Base-by-base conservation (phyloP, 2,113 vertebrate species). In the Festucalex cinctus region DNA sequence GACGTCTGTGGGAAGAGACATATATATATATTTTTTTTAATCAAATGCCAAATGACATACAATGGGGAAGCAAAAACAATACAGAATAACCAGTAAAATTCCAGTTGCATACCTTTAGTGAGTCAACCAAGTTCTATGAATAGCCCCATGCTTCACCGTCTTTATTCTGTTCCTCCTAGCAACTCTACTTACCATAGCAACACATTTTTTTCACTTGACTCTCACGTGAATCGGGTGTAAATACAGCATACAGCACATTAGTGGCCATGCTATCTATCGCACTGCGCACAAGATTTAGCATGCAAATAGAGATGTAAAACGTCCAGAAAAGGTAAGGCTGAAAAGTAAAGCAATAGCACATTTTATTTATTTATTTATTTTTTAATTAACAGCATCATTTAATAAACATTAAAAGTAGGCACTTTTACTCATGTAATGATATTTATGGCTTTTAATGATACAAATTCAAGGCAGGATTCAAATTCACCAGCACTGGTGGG, bases 1-100 rank as follows among this genome's bases (percentile, higher is more conserved):
- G 81, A 24, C 82, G 75, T 74, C 87, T 87, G 81, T 57, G 37
- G 51, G 75, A 73, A 71, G 69, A 62, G n/a, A 65, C 19, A 2
- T 20, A 24, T 19, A 19, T 32, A n/a, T 24, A 70, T 69, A 51
- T 44, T 16, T 9, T 51, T 24, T 44, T 3, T 54, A 9, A n/a
- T 6, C 4, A 2, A 41, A 1, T 2, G 39, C 9, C 44, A 9
- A 59, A 19, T 37, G 2, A 37, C n/a, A 43, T 36, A 49, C 28
- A 20, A 9, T 3, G 6, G 4, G 48, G 16, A 54, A 5, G 43
- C 37, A 51, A 16, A 10, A 24, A 19, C 19, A 22, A 58, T 24
- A 32, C 24, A 28, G 13, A 28, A 54, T 54, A 24, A 16, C 51
- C 51, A n/a, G 3, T 39, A 22, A 0, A 46, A 69, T 26, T 19